Evolutionary conservation across 2,888 invertebrate genomes (phyloP).

Genomic region (Dicycla oo): DNA sequence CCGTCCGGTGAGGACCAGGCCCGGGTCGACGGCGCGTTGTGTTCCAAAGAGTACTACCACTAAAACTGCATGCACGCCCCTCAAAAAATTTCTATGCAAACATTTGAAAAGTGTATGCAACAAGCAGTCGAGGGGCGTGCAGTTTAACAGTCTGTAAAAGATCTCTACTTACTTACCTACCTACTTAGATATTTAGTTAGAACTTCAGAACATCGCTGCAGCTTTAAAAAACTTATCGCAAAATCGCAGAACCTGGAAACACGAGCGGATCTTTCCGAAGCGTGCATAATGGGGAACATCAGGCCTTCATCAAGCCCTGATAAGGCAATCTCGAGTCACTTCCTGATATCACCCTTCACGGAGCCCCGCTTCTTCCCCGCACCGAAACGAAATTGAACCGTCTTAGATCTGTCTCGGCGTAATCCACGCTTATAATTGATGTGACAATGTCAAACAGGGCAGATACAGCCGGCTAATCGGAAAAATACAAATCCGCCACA

Average conservation of each 20-base stretch:
- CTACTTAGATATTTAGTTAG: slow-evolving; percentile 2
- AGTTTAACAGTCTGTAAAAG: too few species aligned
- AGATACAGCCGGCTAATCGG: slow-evolving; percentile 85
- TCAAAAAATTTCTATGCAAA: too few species aligned
- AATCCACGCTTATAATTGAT: slow-evolving; percentile 90
- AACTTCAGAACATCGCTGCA: slow-evolving; percentile 7
- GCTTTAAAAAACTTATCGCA: slow-evolving; percentile 27
- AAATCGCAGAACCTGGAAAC: slow-evolving; percentile 31
- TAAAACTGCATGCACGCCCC: too few species aligned
- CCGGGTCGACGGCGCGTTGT: too few species aligned
- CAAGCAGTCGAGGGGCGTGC: too few species aligned
- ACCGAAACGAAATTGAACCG: slow-evolving; percentile 86
- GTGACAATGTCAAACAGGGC: slow-evolving; percentile 88
- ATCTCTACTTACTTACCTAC: not conserved
- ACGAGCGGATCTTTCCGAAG: slow-evolving; percentile 58
- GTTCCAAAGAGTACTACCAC: too few species aligned
- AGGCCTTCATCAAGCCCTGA: slow-evolving; percentile 79
- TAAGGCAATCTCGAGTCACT: slow-evolving; percentile 81
- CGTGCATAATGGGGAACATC: slow-evolving; percentile 75
- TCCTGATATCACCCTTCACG: slow-evolving; percentile 80
- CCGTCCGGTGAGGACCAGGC: too few species aligned
- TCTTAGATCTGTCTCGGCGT: slow-evolving; percentile 87
- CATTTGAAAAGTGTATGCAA: too few species aligned
- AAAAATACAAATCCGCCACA: slow-evolving; percentile 87
- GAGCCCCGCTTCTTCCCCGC: slow-evolving; percentile 61